Evolutionary conservation across 2,797 vertebrate genomes (phyloP).

Genomic region (Hypotaenidia philippensis): DNA sequence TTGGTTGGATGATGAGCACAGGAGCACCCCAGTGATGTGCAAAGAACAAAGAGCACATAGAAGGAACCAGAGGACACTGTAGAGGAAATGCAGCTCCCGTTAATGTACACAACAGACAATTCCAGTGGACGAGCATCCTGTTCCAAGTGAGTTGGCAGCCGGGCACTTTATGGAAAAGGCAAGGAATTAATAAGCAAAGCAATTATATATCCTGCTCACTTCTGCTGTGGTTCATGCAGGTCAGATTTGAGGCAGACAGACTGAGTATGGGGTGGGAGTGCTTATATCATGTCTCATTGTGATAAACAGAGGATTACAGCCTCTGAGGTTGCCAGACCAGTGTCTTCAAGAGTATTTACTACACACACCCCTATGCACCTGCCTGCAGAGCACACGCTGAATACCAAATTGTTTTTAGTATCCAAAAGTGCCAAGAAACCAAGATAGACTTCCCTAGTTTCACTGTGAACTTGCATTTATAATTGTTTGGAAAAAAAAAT

Average conservation of each 20-base stretch:
- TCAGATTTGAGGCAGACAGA: not conserved
- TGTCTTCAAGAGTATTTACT: not conserved
- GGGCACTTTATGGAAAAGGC: not conserved
- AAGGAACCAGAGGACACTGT: not conserved
- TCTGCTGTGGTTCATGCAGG: not conserved
- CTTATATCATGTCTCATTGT: not conserved
- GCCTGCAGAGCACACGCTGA: not conserved
- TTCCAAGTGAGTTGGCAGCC: fast-evolving
- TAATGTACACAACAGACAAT: not conserved
- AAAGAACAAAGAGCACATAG: not conserved
- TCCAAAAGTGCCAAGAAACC: not conserved
- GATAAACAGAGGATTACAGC: not conserved
- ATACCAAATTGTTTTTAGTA: not conserved
- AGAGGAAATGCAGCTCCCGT: not conserved
- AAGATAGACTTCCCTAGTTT: not conserved
- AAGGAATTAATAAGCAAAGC: not conserved
- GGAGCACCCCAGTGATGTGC: not conserved
- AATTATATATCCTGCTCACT: not conserved
- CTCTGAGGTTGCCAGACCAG: not conserved
- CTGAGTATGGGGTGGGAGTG: not conserved
- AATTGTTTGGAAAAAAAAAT: not conserved
- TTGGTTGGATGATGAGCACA: fast-evolving
- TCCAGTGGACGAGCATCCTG: not conserved
- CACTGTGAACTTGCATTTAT: not conserved
- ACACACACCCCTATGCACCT: not conserved